Evolutionary conservation across 2,888 invertebrate genomes (phyloP).

Genomic region (Scaptomyza flava): DNA sequence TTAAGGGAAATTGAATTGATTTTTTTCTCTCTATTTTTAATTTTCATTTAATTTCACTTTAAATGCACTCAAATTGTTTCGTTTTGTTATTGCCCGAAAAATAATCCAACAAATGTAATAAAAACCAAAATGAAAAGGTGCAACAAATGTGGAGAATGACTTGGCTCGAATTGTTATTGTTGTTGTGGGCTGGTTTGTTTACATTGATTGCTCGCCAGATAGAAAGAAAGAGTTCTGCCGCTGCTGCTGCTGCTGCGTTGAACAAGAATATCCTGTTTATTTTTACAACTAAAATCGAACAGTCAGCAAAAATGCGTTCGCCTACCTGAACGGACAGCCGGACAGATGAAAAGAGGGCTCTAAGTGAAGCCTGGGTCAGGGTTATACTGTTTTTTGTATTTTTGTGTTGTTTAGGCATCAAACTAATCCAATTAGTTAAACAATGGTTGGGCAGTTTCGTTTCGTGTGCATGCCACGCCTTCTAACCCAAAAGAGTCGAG

Average conservation of each 20-base stretch:
- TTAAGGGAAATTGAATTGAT: not conserved
- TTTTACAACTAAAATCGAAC: slow-evolving; percentile 57
- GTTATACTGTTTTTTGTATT: not conserved
- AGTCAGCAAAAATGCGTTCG: slow-evolving; percentile 47
- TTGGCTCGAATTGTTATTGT: slow-evolving; percentile 60
- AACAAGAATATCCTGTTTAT: slow-evolving; percentile 61
- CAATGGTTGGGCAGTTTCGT: slow-evolving; percentile 46
- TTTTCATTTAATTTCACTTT: slow-evolving; percentile 74
- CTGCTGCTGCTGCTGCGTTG: not conserved
- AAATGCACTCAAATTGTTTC: slow-evolving; percentile 69
- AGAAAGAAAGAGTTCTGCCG: slow-evolving; percentile 14
- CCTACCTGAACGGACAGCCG: slow-evolving; percentile 32
- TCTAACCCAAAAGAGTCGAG: slow-evolving; percentile 33
- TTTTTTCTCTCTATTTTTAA: not conserved
- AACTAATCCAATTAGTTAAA: slow-evolving; percentile 74
- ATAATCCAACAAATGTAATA: slow-evolving; percentile 24
- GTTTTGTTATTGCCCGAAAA: slow-evolving; percentile 57
- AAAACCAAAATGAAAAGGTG: slow-evolving; percentile 57
- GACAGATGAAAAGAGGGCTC: slow-evolving; percentile 8
- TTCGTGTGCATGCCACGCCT: slow-evolving; percentile 39
- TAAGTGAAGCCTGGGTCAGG: slow-evolving; percentile 22
- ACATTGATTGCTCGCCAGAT: slow-evolving; percentile 66
- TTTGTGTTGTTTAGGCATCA: slow-evolving; percentile 61
- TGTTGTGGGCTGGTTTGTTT: slow-evolving; percentile 63
- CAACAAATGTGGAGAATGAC: slow-evolving; percentile 60